These are phyloP conservation scores for Dermatophagoides farinae DNA, from an alignment of 1,140 invertebrate genomes.

Conservation along the genomic window DNA sequence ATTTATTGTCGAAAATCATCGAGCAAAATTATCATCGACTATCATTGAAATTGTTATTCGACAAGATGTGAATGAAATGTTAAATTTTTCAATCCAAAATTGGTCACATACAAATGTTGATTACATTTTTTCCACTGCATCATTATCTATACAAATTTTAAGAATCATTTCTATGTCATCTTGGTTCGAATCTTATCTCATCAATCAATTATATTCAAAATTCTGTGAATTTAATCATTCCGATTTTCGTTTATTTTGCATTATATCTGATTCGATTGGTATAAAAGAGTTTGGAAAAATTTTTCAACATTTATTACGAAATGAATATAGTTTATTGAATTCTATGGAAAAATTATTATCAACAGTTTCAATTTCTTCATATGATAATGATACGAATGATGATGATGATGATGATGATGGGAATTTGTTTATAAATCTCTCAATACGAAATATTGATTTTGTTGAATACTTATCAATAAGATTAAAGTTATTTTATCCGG, in stretches of 20 bases:
- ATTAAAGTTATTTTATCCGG: not conserved
- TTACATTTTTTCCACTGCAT: too few species aligned
- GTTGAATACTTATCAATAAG: not conserved
- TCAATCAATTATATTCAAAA: too few species aligned
- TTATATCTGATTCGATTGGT: not conserved
- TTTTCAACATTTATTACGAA: not conserved
- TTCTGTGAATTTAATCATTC: not conserved
- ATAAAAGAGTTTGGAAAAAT: not conserved
- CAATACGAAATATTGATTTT: not conserved
- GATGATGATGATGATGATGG: not conserved
- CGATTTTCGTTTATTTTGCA: not conserved
- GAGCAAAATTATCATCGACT: too few species aligned
- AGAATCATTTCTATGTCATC: too few species aligned
- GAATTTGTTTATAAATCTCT: not conserved
- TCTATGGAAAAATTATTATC: not conserved
- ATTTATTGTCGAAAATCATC: too few species aligned
- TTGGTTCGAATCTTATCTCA: too few species aligned
- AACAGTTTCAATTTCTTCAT: not conserved
- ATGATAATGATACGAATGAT: not conserved
- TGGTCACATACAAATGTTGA: too few species aligned
- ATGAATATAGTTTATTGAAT: not conserved
- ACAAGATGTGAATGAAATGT: too few species aligned
- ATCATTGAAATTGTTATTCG: too few species aligned
- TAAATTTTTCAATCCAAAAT: too few species aligned
- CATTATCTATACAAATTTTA: too few species aligned